Percentiles rank a stretch among this genome's conserved stretches.
Conservation (phyloP, 2,797 vertebrate species). For the Coranthus polyacanthus region DNA sequence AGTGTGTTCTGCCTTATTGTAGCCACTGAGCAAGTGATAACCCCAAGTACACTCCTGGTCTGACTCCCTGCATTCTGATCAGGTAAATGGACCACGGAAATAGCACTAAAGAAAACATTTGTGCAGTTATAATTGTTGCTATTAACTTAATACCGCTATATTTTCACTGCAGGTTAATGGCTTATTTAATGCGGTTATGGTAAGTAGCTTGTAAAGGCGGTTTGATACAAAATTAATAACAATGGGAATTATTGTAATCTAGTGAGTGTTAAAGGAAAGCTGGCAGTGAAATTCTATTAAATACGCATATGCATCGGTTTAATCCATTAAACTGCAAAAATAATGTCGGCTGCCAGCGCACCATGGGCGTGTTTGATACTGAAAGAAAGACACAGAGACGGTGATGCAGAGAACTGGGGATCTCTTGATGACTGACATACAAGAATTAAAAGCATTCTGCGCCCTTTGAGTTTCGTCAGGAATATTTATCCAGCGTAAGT, state of each 20-base stretch:
- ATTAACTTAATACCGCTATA: conserved; percentile 10
- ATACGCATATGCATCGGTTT: not conserved
- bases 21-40: not conserved
- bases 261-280: not conserved
- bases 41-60: not conserved
- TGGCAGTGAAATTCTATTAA: not conserved
- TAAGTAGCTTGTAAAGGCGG: conserved; percentile 9
- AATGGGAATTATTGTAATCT: not conserved
- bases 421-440: conserved; percentile 6
- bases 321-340: conserved; percentile 6
- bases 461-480: conserved; percentile 43
- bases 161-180: conserved; percentile 12
- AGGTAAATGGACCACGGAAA: conserved; percentile 5
- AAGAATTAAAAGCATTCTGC: conserved; percentile 21
- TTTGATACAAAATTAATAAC: conserved; percentile 1
- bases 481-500: conserved; percentile 58
- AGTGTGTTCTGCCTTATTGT: not conserved
- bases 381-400: conserved; percentile 9
- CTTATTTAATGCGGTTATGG: conserved; percentile 6
- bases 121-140: conserved; percentile 15
- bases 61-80: conserved; percentile 1
- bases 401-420: conserved; percentile 5
- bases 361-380: not conserved
- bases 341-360: conserved; percentile 2
- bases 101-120: conserved; percentile 14